Base-by-base conservation (phyloP, 2,888 invertebrate species). In the Gnatocerus cornutus region DNA sequence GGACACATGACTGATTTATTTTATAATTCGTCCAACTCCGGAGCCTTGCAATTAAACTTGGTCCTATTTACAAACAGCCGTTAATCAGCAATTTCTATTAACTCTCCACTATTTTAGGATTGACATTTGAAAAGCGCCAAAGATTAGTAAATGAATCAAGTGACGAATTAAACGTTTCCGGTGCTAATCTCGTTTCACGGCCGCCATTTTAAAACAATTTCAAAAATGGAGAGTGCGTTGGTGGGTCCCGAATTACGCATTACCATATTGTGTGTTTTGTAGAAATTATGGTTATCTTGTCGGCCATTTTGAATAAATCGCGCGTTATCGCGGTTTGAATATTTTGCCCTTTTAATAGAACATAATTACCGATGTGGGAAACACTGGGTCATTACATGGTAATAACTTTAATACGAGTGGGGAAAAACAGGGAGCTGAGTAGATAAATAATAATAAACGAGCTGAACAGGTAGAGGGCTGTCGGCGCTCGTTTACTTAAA, bases 231-330 rank as follows among this genome's bases (percentile, higher is more conserved):
- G 45, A 33, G 48, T 6, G 16, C 6, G 46, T 21, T 4, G 10
- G 10, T 16, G 37, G 39, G 56, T n/a, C 53, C 16, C 14, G 7
- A 8, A 55, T 37, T 50, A 10, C 29, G 2, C 27, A 50, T 50
- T 50, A 50, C 50, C 30, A 50, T 50, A 39, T 55, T 37, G 37
- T 55, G 39, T 16, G 53, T 55, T 55, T 37, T 55, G 16, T 37
- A 39, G 37, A 16, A 55, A 45, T 45, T 21, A 48, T 48, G 33
- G 45, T 41, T 52, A 50, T 52, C 50, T 41, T 8, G 27, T 27
- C 52, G 52, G 52, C 68, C 68, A 68, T 68, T 68, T 68, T 68
- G 68, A 68, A 68, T 68, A 63, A 63, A 63, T 68, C 43, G 14
- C 2, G 30, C 43, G 43, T 63, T 63, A 63, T 63, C 63, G 33